Evolutionary conservation across 2,888 invertebrate species (phyloP), one percentile per base, ranked within the genome.

Genomic region (Notocelia uddmanniana): DNA sequence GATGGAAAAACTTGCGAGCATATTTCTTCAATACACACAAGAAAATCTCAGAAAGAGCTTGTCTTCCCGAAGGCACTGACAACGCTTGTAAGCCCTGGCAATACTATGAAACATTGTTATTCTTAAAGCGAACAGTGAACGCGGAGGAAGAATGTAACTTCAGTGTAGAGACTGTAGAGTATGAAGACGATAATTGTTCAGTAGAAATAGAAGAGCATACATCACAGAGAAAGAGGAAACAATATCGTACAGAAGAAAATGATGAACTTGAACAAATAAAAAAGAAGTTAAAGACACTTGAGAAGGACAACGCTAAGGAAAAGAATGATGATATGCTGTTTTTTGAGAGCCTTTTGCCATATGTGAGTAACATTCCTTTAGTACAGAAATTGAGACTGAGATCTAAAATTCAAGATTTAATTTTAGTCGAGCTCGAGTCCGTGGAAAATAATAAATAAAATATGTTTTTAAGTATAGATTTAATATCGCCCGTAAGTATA

Each of bases 291-390:
- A 76, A 73, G 37, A 73, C 74, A 59, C 72, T 76, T 23, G 74
- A 77, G 72, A 74, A 34, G 11, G 79, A 78, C n/a, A 74, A 74
- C 63, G 69, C 66, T 9, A 75, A 75, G 64, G 75, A 74, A 41
- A 76, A 76, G 69, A 77, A 74, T 57, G 78, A 79, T 63, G 80
- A 80, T 74, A 69, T 76, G 55, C 73, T 80, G 66, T 80, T 79
- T 74, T 80, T 81, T 74, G 77, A 79, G 68, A 80, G 80, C 73
- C 77, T 81, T 52, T 23, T 81, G 59, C 80, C 80, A 11, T 80
- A 78, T 60, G 70, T 80, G 73, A 73, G 74, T 26, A 75, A 77
- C 50, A 78, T 80, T 48, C 80, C 80, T n/a, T 18, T 75, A 70
- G 75, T 75, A 58, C 74, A 76, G 18, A 80, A 80, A 73, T 74